phyloP scores from a whole-genome alignment of 2,888 invertebrate species.

The Eristalinus sepulchralis region DNA sequence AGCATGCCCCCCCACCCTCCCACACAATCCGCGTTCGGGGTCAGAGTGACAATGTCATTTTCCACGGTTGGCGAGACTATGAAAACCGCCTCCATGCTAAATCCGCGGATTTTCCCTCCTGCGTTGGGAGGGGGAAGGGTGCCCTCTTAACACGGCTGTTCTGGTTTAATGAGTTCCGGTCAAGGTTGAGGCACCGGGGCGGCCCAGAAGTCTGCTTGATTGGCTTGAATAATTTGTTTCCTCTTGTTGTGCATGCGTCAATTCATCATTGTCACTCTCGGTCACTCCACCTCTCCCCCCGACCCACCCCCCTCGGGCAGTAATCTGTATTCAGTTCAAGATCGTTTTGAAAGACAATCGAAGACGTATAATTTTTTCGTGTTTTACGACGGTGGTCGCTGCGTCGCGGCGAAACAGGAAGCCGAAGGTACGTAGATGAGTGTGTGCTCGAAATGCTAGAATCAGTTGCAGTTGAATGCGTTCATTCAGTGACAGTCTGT shows the following conservation, averaged over 20 bases:
- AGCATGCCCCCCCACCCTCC: constrained; percentile 51
- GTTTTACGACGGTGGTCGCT: not conserved
- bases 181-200: constrained; percentile 44
- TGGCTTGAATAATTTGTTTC: constrained; percentile 52
- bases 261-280: constrained; percentile 45
- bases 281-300: not conserved
- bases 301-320: constrained; percentile 5
- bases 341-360: constrained; percentile 23
- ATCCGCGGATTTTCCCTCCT: constrained; percentile 51
- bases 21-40: constrained; percentile 35
- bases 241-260: constrained; percentile 33
- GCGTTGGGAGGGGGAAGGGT: constrained; percentile 8
- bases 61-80: constrained; percentile 67
- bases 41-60: constrained; percentile 68
- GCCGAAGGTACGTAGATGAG: constrained; percentile 34
- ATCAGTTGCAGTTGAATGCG: not conserved
- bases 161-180: constrained; percentile 68
- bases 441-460: constrained; percentile 36
- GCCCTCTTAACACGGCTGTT: constrained; percentile 46
- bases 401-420: constrained; percentile 32
- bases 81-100: constrained; percentile 62
- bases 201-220: constrained; percentile 28
- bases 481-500: not conserved
- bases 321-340: constrained; percentile 57
- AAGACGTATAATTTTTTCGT: constrained; percentile 18